These are phyloP conservation scores for Cheilosia vernalis DNA, from an alignment of 2,888 invertebrate genomes.

Conservation along the genomic window DNA sequence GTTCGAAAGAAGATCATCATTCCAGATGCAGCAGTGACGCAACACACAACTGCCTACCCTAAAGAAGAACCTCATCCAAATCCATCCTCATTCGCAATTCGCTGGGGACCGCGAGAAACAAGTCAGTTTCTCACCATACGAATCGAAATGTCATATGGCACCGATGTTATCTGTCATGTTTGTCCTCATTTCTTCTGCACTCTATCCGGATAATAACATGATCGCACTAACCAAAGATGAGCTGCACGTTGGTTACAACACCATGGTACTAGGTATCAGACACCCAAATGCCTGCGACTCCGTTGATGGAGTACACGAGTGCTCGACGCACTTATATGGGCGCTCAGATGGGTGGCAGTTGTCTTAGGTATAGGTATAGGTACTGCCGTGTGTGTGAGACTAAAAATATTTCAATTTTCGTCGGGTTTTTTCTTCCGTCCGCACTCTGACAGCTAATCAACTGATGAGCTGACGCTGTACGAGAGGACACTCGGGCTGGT, in stretches of 20 bases:
- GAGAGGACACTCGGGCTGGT: slow-evolving; percentile 20
- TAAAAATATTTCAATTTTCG: slow-evolving; percentile 70
- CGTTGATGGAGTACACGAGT: slow-evolving; percentile 62
- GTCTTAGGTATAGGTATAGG: background rate
- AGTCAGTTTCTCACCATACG: slow-evolving; percentile 55
- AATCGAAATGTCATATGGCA: slow-evolving; percentile 74
- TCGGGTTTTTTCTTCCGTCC: slow-evolving; percentile 28
- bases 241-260: slow-evolving; percentile 65
- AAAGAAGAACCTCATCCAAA: slow-evolving; percentile 16
- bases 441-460: slow-evolving; percentile 66
- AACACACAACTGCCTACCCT: background rate
- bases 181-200: slow-evolving; percentile 71
- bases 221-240: slow-evolving; percentile 66
- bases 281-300: slow-evolving; percentile 54
- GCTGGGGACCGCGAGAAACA: slow-evolving; percentile 39
- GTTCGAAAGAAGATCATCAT: background rate
- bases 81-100: slow-evolving; percentile 47
- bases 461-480: slow-evolving; percentile 52
- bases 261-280: slow-evolving; percentile 57
- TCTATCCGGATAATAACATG: slow-evolving; percentile 65
- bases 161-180: slow-evolving; percentile 73
- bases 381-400: slow-evolving; percentile 48
- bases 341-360: slow-evolving; percentile 47
- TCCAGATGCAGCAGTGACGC: background rate
- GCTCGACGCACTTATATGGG: slow-evolving; percentile 56